These are phyloP conservation scores for Drosophila hamatofila DNA, from an alignment of 2,888 invertebrate genomes.

Conservation along the genomic window DNA sequence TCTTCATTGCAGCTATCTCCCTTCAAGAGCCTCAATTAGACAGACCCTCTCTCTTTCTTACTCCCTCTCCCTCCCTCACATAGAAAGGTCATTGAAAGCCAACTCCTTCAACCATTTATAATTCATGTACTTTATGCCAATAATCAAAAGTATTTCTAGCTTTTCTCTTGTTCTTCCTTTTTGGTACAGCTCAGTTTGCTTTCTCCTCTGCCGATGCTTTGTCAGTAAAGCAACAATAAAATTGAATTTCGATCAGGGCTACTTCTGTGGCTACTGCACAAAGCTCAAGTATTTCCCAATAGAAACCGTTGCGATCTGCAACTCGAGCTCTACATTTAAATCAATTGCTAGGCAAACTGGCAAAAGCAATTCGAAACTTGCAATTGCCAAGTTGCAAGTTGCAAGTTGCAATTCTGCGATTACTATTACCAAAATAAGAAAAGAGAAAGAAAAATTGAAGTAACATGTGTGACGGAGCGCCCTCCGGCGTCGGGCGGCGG, in stretches of 20 bases:
- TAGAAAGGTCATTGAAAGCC: too few species aligned
- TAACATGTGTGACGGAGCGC: constrained; percentile 72
- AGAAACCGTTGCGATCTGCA: constrained; percentile 28
- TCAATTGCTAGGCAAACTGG: constrained; percentile 47
- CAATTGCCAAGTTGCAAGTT: constrained; percentile 30
- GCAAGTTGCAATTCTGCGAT: constrained; percentile 46
- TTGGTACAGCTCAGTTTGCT: background rate
- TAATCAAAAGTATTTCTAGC: background rate
- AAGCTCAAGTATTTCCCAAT: constrained; percentile 24
- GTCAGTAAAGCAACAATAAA: background rate
- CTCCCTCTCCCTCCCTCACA: too few species aligned
- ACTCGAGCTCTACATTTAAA: constrained; percentile 30
- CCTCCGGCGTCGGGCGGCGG: constrained; percentile 51
- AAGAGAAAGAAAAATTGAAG: constrained; percentile 52
- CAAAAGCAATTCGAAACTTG: constrained; percentile 22
- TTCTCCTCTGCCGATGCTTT: constrained; percentile 7
- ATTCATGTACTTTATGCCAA: background rate
- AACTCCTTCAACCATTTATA: too few species aligned
- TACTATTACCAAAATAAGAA: constrained; percentile 65
- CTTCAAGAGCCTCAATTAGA: too few species aligned
- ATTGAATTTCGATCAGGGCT: constrained; percentile 22
- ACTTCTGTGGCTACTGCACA: constrained; percentile 25
- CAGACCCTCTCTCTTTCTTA: too few species aligned
- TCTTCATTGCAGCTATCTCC: too few species aligned
- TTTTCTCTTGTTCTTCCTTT: background rate